These are phyloP conservation scores for Druon quercuslanigerum DNA, from an alignment of 1,140 invertebrate genomes.

Conservation along the genomic window DNA sequence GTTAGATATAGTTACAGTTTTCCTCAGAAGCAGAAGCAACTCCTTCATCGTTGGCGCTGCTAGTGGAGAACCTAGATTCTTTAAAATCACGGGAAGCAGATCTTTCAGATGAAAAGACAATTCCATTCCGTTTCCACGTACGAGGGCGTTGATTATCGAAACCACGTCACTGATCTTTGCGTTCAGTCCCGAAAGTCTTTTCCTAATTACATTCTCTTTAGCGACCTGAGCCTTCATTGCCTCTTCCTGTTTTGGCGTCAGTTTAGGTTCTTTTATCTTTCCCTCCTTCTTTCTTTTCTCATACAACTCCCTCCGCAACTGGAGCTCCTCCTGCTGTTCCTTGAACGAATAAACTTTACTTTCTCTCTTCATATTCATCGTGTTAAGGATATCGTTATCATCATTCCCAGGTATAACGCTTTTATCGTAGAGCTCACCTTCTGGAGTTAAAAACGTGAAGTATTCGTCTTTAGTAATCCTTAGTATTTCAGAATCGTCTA, in stretches of 20 bases:
- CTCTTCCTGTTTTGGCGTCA: slow-evolving; percentile 95
- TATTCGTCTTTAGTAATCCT: slow-evolving; percentile 90
- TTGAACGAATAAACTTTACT: slow-evolving; percentile 98
- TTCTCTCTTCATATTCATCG: slow-evolving; percentile 95
- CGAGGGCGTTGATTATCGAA: slow-evolving; percentile 80
- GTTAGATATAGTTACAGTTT: slow-evolving; percentile 74
- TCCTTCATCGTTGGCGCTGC: slow-evolving; percentile 80
- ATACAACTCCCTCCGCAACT: slow-evolving; percentile 93
- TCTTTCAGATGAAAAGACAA: slow-evolving; percentile 81
- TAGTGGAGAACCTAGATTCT: slow-evolving; percentile 81
- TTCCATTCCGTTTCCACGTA: slow-evolving; percentile 78
- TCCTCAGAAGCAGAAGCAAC: slow-evolving; percentile 78
- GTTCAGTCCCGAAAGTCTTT: slow-evolving; percentile 81
- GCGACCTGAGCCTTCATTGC: slow-evolving; percentile 89
- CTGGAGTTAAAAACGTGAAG: slow-evolving; percentile 90
- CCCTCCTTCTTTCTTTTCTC: slow-evolving; percentile 90
- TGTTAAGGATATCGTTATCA: slow-evolving; percentile 78
- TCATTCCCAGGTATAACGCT: slow-evolving; percentile 85
- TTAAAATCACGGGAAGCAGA: slow-evolving; percentile 79
- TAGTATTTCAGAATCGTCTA: slow-evolving; percentile 83
- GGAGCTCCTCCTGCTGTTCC: slow-evolving; percentile 96
- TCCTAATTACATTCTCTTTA: slow-evolving; percentile 88
- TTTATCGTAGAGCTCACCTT: slow-evolving; percentile 94
- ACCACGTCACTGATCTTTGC: slow-evolving; percentile 79
- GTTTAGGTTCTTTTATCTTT: slow-evolving; percentile 84